These are phyloP conservation scores for Gymnocypris eckloni DNA, from an alignment of 2,797 vertebrate genomes.

Conservation along the genomic window DNA sequence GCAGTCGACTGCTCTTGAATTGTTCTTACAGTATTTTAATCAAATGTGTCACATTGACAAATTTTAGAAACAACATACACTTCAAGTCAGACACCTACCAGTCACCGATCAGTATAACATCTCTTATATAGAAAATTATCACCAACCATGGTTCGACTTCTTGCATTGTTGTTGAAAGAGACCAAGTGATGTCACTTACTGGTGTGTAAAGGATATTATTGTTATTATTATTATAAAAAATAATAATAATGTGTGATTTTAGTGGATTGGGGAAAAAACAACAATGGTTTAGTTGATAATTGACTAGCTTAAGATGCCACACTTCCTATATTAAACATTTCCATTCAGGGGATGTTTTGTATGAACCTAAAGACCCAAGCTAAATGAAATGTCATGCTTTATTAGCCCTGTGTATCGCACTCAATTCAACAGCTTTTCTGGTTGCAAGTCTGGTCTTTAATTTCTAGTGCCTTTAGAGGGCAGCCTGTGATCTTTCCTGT, in stretches of 20 bases:
- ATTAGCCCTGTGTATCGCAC: slow-evolving; percentile 35
- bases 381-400: slow-evolving; percentile 45
- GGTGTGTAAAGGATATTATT: background rate
- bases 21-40: background rate
- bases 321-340: slow-evolving; percentile 17
- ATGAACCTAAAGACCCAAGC: slow-evolving; percentile 28
- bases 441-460: background rate
- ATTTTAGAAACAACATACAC: background rate
- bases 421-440: slow-evolving; percentile 4
- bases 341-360: slow-evolving; percentile 3
- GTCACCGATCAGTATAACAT: too few relatives aligned
- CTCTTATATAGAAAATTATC: background rate
- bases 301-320: slow-evolving; percentile 18
- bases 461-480: slow-evolving; percentile 5
- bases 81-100: background rate
- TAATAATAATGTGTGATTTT: background rate
- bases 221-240: background rate
- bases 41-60: background rate
- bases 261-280: too few relatives aligned
- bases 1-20: background rate
- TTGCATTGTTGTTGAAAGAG: background rate
- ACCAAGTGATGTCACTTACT: background rate
- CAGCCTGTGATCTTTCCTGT: slow-evolving; percentile 13
- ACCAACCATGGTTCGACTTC: background rate
- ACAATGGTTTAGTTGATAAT: background rate